Base-by-base conservation (phyloP, 2,888 invertebrate species). In the Scaptodrosophila latifasciaeformis region DNA sequence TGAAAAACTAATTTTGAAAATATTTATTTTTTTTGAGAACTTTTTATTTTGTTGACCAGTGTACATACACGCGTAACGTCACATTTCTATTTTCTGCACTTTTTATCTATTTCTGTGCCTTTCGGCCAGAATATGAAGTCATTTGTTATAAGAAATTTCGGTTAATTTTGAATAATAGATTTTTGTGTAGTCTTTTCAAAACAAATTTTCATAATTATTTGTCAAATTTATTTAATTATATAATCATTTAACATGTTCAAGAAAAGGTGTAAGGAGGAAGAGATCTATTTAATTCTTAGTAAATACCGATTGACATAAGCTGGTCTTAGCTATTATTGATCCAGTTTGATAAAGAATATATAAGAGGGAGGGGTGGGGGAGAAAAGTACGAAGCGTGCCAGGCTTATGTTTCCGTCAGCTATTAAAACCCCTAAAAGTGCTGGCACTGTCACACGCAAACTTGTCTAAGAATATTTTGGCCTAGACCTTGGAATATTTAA, bases 91-190 rank as follows among this genome's bases (percentile, higher is more conserved):
- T 62, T 57, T 43, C 10, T 44, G 46, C 54, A 54, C 30, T 44
- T 40, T 21, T 45, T 48, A 62, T 44, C 60, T 54, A 45, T 34
- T 30, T 21, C 15, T 45, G 29, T 30, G 5, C 15, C 18, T n/a
- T 18, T n/a, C 19, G 35, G 40, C 31, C 50, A 47, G 30, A 47
- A 51, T 58, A 57, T 61, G 61, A 62, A 61, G 61, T 61, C 61
- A 61, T 51, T 62, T 12, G 24, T 7, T 19, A 17, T 40, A 48
- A 45, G 44, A n/a, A n/a, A 15, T 13, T 15, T 54, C 13, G 53
- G 60, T 45, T 54, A 60, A 61, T 24, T 37, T 49, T 49, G n/a
- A n/a, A n/a, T n/a, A n/a, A n/a, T n/a, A n/a, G n/a, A n/a, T n/a
- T n/a, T n/a, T n/a, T n/a, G n/a, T n/a, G n/a, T n/a, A n/a, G n/a